Percentiles rank a stretch among this genome's conserved stretches.
These are phyloP conservation scores for Venturia canescens DNA, from an alignment of 1,140 invertebrate species.

Conservation along the genomic window DNA sequence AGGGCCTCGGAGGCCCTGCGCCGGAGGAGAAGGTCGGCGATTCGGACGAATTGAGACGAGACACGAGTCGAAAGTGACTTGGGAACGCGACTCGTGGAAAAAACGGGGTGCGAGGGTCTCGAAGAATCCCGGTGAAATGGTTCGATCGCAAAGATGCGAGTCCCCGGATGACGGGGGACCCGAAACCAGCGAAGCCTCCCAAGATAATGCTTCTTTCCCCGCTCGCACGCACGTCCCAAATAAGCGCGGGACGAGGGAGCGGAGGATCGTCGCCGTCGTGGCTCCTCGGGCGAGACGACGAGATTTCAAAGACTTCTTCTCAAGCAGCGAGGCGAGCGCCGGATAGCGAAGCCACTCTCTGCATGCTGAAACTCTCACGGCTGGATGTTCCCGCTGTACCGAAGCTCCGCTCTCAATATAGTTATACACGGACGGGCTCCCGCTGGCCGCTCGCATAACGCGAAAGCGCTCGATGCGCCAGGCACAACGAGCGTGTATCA, in stretches of 20 bases:
- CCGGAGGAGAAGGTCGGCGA: constrained; percentile 26
- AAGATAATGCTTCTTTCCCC: background rate
- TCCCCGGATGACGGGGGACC: background rate
- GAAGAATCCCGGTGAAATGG: too few species aligned
- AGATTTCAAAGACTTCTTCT: constrained; percentile 39
- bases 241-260: background rate
- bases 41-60: too few species aligned
- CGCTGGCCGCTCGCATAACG: background rate
- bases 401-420: background rate
- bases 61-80: too few species aligned
- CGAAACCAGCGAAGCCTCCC: constrained; percentile 12
- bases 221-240: background rate
- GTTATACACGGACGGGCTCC: background rate
- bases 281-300: background rate
- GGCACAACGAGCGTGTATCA: background rate
- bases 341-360: constrained; percentile 38
- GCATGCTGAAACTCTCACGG: constrained; percentile 37
- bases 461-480: background rate
- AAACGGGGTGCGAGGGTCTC: too few species aligned
- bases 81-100: too few species aligned
- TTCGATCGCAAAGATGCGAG: constrained; percentile 10
- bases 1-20: background rate
- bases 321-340: background rate
- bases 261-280: background rate
- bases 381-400: background rate